These are phyloP conservation scores for Tigriopus japonicus DNA, from an alignment of 1,140 invertebrate species.

Conservation along the genomic window DNA sequence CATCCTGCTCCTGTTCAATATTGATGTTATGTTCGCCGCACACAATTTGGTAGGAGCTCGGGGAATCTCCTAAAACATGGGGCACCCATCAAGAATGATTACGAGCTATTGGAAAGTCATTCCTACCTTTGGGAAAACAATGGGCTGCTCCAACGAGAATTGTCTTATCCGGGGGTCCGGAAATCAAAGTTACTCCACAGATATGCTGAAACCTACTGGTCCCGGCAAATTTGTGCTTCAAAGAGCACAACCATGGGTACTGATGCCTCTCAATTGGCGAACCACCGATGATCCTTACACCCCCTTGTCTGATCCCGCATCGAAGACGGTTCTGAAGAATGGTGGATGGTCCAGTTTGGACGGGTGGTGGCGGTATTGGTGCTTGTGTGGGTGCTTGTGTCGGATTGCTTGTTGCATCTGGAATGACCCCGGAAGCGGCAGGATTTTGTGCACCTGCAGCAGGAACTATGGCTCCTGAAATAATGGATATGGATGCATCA, in stretches of 20 bases:
- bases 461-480: too few species aligned
- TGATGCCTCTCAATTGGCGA: not conserved
- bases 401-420: too few species aligned
- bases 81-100: not conserved
- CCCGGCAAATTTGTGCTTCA: slow-evolving; percentile 10
- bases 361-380: not conserved
- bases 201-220: slow-evolving; percentile 5
- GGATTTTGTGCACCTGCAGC: too few species aligned
- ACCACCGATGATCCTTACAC: not conserved
- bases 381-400: too few species aligned
- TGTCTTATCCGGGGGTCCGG: slow-evolving; percentile 6
- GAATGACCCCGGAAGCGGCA: too few species aligned
- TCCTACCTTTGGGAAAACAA: slow-evolving; percentile 4
- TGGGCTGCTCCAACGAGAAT: slow-evolving; percentile 14
- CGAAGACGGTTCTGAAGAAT: not conserved
- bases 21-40: slow-evolving; percentile 4
- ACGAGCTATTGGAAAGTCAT: not conserved
- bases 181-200: slow-evolving; percentile 12
- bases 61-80: not conserved
- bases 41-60: not conserved
- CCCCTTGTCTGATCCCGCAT: not conserved
- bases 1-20: not conserved
- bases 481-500: too few species aligned
- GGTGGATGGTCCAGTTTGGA: not conserved
- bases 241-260: slow-evolving; percentile 13